Conservation (phyloP, 2,797 vertebrate species). For the Crypturellus tataupa region DNA sequence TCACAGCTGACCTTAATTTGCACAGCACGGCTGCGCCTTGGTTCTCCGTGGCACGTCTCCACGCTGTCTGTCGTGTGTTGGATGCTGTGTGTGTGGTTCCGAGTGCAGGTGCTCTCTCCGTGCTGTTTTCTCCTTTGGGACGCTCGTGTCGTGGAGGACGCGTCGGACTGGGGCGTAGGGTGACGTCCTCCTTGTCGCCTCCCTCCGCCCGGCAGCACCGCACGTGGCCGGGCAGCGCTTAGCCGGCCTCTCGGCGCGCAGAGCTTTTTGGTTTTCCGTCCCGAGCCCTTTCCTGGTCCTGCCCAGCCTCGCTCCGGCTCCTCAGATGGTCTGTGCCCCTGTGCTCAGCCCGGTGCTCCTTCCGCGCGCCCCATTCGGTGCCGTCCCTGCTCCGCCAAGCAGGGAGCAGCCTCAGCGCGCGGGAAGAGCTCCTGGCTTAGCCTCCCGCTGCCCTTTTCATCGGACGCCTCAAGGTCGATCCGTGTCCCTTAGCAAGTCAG, state of each 20-base stretch:
- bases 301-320: neutral
- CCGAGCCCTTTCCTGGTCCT: neutral
- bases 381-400: neutral
- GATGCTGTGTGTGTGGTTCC: neutral
- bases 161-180: neutral
- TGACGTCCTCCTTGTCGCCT: neutral
- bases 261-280: neutral
- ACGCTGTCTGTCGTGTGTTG: neutral
- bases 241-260: neutral
- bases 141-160: neutral
- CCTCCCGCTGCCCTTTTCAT: neutral
- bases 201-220: neutral
- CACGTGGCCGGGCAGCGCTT: neutral
- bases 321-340: neutral
- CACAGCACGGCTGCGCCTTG: slow-evolving; percentile 27
- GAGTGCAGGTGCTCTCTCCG: neutral
- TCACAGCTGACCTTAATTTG: neutral
- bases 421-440: neutral
- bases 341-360: neutral
- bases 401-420: neutral
- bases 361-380: neutral
- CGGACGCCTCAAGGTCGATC: neutral
- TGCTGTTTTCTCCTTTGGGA: neutral
- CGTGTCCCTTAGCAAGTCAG: neutral
- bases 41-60: neutral